phyloP scores from a whole-genome alignment of 1,140 invertebrate genomes.

The Cotesia typhae region DNA sequence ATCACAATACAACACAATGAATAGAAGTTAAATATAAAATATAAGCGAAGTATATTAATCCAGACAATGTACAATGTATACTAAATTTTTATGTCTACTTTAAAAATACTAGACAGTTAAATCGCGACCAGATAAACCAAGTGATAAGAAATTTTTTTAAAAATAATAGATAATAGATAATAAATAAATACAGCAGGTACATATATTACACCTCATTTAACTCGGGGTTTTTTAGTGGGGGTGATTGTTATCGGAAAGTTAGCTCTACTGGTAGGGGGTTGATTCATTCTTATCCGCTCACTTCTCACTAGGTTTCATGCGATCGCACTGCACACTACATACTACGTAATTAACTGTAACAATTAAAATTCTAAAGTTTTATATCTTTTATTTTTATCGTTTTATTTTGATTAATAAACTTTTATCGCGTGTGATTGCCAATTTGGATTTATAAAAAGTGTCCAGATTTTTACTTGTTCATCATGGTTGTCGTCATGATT shows the following conservation, averaged over 20 bases:
- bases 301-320: conserved; percentile 51
- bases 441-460: too few species aligned
- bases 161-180: too few species aligned
- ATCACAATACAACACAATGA: too few species aligned
- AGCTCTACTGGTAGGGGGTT: conserved; percentile 41
- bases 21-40: too few species aligned
- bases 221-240: conserved; percentile 2
- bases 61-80: too few species aligned
- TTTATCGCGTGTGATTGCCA: neutral
- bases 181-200: too few species aligned
- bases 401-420: neutral
- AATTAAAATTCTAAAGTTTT: conserved; percentile 27
- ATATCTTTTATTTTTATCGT: neutral
- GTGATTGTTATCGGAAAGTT: neutral
- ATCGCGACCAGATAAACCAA: too few species aligned
- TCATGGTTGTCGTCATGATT: conserved; percentile 55
- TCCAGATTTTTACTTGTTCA: neutral
- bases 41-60: too few species aligned
- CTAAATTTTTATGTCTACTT: too few species aligned
- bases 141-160: too few species aligned
- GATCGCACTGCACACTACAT: conserved; percentile 47
- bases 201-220: too few species aligned
- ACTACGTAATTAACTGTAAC: conserved; percentile 37
- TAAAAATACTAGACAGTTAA: too few species aligned
- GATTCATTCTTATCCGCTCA: conserved; percentile 50